phyloP scores from a whole-genome alignment of 2,113 vertebrate genomes.

The Vulpes ferrilata region DNA sequence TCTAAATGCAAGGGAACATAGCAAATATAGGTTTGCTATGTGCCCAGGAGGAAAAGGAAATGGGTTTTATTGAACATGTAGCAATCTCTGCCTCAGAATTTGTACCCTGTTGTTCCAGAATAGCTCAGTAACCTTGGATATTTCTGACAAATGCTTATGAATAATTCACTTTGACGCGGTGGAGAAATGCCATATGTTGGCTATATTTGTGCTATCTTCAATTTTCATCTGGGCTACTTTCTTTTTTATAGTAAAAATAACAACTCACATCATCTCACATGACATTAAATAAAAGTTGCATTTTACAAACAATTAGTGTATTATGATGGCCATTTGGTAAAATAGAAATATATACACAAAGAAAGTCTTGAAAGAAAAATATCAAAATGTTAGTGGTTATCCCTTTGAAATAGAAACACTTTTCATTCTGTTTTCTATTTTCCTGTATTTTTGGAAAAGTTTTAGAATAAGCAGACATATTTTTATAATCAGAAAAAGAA shows the following conservation, averaged over 20 bases:
- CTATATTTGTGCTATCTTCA: constrained; percentile 62
- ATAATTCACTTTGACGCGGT: constrained; percentile 80
- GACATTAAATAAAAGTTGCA: constrained; percentile 61
- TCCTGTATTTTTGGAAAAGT: neutral
- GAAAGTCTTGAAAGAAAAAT: neutral
- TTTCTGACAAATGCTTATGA: constrained; percentile 81
- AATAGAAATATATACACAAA: neutral
- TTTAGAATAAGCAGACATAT: neutral
- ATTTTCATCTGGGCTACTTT: constrained; percentile 62
- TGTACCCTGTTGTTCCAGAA: constrained; percentile 74
- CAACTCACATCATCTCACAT: constrained; percentile 46
- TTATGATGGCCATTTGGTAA: constrained; percentile 10
- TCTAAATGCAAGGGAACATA: neutral
- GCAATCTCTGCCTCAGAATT: constrained; percentile 51
- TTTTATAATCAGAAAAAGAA: neutral
- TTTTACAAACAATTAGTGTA: constrained; percentile 15
- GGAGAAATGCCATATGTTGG: constrained; percentile 73
- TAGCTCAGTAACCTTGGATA: constrained; percentile 73
- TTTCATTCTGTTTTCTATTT: neutral
- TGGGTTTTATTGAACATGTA: constrained; percentile 52
- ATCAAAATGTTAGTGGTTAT: neutral
- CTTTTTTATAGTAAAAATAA: constrained; percentile 72
- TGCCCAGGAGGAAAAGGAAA: constrained; percentile 35
- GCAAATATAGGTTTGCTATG: constrained; percentile 39
- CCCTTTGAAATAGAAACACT: constrained; percentile 30